Conservation (phyloP, 64 coral and sea anemone genomes). For the Actinia equina region DNA sequence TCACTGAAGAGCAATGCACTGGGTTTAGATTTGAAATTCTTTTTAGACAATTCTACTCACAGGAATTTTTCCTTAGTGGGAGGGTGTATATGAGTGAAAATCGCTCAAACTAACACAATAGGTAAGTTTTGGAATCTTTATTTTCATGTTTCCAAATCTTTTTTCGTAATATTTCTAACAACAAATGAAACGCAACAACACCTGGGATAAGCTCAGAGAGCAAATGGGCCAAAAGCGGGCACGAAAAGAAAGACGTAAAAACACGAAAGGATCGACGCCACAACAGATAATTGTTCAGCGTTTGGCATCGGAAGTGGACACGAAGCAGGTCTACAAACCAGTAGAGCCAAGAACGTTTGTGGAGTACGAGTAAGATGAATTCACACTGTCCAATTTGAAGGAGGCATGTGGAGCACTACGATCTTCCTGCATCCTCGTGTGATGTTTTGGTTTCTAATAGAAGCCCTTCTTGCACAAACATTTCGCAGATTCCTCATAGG, state of each 20-base stretch:
- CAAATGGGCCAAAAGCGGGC: constrained; percentile 32
- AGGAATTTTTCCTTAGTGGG: too few species aligned
- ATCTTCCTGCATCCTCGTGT: constrained; percentile 17
- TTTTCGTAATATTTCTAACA: too few species aligned
- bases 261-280: constrained; percentile 37
- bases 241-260: constrained; percentile 14
- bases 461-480: constrained; percentile 47
- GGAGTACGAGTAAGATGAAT: constrained; percentile 30
- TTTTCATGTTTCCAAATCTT: too few species aligned
- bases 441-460: constrained; percentile 48
- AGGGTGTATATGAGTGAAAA: too few species aligned
- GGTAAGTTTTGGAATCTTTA: too few species aligned
- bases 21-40: too few species aligned
- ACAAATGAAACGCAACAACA: too few species aligned
- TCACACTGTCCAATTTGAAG: constrained; percentile 39
- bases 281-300: constrained; percentile 6
- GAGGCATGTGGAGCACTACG: constrained; percentile 34
- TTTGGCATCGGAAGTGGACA: neutral
- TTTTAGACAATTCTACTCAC: too few species aligned
- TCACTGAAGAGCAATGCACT: too few species aligned
- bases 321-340: constrained; percentile 12
- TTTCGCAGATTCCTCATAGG: constrained; percentile 37
- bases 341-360: constrained; percentile 39
- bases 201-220: too few species aligned
- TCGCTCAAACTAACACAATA: too few species aligned